These are phyloP conservation scores for Chrosomus eos DNA, from an alignment of 2,797 vertebrate genomes.

Conservation along the genomic window DNA sequence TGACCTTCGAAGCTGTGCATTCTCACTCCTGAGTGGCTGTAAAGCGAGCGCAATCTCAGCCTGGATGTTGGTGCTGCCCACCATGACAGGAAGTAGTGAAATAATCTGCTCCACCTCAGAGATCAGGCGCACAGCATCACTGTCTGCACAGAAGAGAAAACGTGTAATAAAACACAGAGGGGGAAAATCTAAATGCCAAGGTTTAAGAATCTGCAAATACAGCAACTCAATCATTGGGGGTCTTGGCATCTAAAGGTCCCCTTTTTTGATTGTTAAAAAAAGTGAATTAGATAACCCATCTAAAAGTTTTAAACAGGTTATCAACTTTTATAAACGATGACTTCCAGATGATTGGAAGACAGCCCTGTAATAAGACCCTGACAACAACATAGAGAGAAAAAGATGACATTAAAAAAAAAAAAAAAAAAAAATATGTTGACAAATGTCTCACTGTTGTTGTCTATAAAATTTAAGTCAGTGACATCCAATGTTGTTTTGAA, in stretches of 20 bases:
- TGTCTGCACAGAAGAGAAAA: constrained; percentile 64
- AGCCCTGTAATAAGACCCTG: neutral
- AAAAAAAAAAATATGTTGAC: neutral
- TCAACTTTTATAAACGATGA: neutral
- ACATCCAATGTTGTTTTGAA: neutral
- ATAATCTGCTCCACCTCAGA: constrained; percentile 80
- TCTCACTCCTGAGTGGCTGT: constrained; percentile 83
- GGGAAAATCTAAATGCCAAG: neutral
- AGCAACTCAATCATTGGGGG: neutral
- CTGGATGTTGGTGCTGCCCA: constrained; percentile 68
- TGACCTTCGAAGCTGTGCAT: constrained; percentile 84
- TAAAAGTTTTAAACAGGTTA: neutral
- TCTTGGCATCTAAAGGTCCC: neutral
- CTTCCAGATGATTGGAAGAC: neutral
- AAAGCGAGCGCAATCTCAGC: constrained; percentile 79
- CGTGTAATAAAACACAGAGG: neutral
- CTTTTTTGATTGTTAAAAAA: neutral
- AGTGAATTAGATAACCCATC: constrained; percentile 12
- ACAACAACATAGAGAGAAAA: neutral
- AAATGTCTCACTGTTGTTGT: neutral
- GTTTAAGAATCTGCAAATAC: neutral
- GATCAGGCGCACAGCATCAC: constrained; percentile 80
- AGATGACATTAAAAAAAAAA: neutral
- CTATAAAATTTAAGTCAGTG: neutral
- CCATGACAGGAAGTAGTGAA: constrained; percentile 71